These are phyloP conservation scores for Trematocara caparti DNA, from an alignment of 2,797 vertebrate species.

Conservation along the genomic window DNA sequence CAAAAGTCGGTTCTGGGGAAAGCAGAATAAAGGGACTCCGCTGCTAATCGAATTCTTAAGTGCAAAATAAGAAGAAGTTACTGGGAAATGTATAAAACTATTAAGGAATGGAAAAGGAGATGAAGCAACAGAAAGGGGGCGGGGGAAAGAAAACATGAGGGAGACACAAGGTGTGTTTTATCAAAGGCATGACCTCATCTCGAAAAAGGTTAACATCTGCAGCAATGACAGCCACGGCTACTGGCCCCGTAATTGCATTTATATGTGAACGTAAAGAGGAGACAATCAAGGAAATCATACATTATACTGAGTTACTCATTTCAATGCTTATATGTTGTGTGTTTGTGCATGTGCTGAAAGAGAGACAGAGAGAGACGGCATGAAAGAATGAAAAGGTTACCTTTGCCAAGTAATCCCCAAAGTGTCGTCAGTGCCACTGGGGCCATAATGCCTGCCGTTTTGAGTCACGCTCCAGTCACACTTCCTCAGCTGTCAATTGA, in stretches of 20 bases:
- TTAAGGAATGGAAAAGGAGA: neutral
- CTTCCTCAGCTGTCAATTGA: slow-evolving; percentile 99
- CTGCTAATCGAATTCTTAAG: neutral
- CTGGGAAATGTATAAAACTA: neutral
- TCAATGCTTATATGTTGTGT: neutral
- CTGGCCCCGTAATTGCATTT: neutral
- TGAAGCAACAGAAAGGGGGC: neutral
- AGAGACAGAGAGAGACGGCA: slow-evolving; percentile 60
- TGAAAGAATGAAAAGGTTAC: slow-evolving; percentile 99
- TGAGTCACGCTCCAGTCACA: slow-evolving; percentile 99
- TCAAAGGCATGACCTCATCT: slow-evolving; percentile 11
- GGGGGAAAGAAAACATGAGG: neutral
- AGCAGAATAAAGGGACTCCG: neutral
- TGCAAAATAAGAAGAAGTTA: neutral
- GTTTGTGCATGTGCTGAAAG: slow-evolving; percentile 13
- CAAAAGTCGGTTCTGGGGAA: neutral
- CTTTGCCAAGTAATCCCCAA: slow-evolving; percentile 99
- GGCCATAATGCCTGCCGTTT: slow-evolving; percentile 99
- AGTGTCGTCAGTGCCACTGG: slow-evolving; percentile 99
- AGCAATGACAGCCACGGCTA: neutral
- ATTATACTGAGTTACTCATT: neutral
- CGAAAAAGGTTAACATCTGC: neutral
- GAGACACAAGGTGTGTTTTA: neutral
- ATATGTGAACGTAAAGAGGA: neutral
- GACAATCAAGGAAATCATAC: slow-evolving; percentile 10